phyloP scores from a whole-genome alignment of 2,797 vertebrate species.

The Paguma larvata region DNA sequence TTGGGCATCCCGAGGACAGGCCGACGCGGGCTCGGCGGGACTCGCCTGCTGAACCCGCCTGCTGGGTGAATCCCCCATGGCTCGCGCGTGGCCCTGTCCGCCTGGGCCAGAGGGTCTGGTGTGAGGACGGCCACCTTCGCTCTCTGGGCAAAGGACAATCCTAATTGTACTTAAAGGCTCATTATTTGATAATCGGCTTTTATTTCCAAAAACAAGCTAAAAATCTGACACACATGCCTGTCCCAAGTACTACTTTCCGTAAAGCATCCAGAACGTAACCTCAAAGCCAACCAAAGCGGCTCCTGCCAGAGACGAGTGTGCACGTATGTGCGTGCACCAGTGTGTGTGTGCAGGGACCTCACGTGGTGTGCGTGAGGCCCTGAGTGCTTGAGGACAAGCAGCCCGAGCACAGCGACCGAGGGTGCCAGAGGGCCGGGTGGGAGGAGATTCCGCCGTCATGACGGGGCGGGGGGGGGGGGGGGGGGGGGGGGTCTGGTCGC shows the following conservation, averaged over 20 bases:
- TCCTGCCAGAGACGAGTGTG: neutral
- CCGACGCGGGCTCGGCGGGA: accelerated
- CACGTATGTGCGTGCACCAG: too few species aligned
- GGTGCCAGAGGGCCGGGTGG: neutral
- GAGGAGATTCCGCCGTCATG: neutral
- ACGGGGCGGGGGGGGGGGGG: too few species aligned
- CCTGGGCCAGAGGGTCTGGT: neutral
- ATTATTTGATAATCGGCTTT: neutral
- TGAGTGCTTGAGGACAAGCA: neutral
- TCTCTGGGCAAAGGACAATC: neutral
- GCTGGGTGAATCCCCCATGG: accelerated
- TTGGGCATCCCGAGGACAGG: neutral
- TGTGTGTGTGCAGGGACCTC: neutral
- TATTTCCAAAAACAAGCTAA: neutral
- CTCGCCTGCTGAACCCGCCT: accelerated
- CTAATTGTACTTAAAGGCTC: neutral
- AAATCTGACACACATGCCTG: neutral
- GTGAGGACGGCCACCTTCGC: neutral
- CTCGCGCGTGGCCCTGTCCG: accelerated
- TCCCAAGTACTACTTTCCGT: neutral
- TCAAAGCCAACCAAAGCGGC: neutral
- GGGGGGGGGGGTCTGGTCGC: accelerated
- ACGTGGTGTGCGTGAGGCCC: neutral
- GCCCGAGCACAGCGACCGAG: neutral
- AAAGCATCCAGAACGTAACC: neutral